These are phyloP conservation scores for Micropoecilia bifurca DNA, from an alignment of 2,797 vertebrate species.

Conservation along the genomic window DNA sequence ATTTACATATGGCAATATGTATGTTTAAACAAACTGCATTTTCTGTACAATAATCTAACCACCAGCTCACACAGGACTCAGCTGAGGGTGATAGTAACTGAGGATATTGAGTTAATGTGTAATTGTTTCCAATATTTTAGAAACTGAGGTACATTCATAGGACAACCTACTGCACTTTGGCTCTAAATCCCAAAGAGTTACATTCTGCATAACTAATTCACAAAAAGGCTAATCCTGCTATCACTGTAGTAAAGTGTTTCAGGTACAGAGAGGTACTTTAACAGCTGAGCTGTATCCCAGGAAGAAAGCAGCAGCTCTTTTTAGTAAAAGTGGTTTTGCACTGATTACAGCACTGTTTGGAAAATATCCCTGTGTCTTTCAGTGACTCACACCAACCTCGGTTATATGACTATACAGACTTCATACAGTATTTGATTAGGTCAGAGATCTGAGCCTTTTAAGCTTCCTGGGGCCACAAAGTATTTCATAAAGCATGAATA, in stretches of 20 bases:
- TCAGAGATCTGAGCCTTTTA: slow-evolving; percentile 37
- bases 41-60: slow-evolving; percentile 22
- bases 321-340: slow-evolving; percentile 76
- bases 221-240: slow-evolving; percentile 24
- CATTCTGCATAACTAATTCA: slow-evolving; percentile 29
- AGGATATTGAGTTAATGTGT: slow-evolving; percentile 26
- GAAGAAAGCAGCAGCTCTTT: slow-evolving; percentile 50
- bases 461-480: slow-evolving; percentile 35
- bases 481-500: slow-evolving; percentile 38
- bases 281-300: slow-evolving; percentile 45
- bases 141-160: slow-evolving; percentile 46
- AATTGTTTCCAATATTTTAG: slow-evolving; percentile 28
- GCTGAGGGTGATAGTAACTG: slow-evolving; percentile 34
- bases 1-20: slow-evolving; percentile 16
- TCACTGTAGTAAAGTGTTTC: slow-evolving; percentile 49
- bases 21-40: slow-evolving; percentile 30
- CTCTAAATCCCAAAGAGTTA: slow-evolving; percentile 62
- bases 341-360: slow-evolving; percentile 78
- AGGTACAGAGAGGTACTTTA: slow-evolving; percentile 58
- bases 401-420: slow-evolving; percentile 43
- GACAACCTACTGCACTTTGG: slow-evolving; percentile 47
- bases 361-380: slow-evolving; percentile 45
- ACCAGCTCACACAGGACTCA: slow-evolving; percentile 32
- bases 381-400: slow-evolving; percentile 54
- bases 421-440: slow-evolving; percentile 48